Evolutionary conservation across 2,797 vertebrate species (phyloP).

Genomic region (Protosalanx chinensis): DNA sequence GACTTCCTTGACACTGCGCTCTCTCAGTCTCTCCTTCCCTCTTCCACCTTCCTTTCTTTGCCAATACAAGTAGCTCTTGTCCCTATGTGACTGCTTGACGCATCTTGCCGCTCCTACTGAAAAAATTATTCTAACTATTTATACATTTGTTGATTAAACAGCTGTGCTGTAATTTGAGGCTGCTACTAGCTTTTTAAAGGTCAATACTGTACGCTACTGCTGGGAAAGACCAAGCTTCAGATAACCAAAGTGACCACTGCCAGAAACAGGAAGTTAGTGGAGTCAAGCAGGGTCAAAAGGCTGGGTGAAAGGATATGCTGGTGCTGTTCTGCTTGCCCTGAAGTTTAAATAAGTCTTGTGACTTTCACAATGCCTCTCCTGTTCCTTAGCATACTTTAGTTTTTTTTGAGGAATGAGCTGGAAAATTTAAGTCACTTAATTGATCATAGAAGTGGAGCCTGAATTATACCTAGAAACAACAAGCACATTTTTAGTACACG

Average conservation of each 20-base stretch:
- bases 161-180: conserved; percentile 16
- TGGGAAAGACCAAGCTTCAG: background rate
- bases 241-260: conserved; percentile 36
- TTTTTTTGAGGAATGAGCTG: conserved; percentile 30
- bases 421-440: conserved; percentile 40
- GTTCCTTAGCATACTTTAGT: conserved; percentile 21
- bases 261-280: conserved; percentile 45
- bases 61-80: conserved; percentile 4
- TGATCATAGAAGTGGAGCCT: conserved; percentile 33
- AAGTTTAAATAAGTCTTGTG: conserved; percentile 34
- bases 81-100: conserved; percentile 13
- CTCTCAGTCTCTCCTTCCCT: conserved; percentile 29
- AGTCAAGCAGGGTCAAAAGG: conserved; percentile 35
- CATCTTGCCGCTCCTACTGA: conserved; percentile 30
- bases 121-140: too few species aligned
- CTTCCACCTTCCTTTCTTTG: conserved; percentile 21
- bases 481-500: background rate
- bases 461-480: conserved; percentile 24
- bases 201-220: background rate
- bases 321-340: conserved; percentile 33
- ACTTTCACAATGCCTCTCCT: conserved; percentile 35
- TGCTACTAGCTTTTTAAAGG: background rate
- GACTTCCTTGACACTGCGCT: conserved; percentile 19
- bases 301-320: conserved; percentile 27
- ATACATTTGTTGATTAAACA: conserved; percentile 23